Base-by-base conservation (phyloP, 2,888 invertebrate species). In the Pilophorus perplexus region DNA sequence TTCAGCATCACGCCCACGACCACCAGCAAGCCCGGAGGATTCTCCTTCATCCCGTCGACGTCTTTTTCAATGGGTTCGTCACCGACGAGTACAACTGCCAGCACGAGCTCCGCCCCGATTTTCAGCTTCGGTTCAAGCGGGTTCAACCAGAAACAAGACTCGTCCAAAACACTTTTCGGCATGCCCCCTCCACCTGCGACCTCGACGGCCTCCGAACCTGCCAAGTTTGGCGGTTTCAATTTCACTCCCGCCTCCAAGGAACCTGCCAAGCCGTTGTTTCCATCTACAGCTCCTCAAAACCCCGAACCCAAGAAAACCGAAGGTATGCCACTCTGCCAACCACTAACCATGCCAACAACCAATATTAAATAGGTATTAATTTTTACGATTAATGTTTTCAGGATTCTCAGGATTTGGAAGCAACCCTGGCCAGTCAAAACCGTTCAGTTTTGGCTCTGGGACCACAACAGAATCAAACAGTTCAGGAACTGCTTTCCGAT, bases 1-100 rank as follows among this genome's bases (percentile, higher is more conserved):
- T 18, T 14, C 57, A 23, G 12, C 40, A 3, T 23, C 44, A n/a
- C n/a, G n/a, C n/a, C n/a, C n/a, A n/a, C n/a, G n/a, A n/a, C n/a
- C n/a, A n/a, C n/a, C n/a, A n/a, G n/a, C n/a, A 60, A 60, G 16
- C 60, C 60, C 2, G 60, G 60, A 3, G 60, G 60, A n/a, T 60
- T 60, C 16, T 23, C 60, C 22, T 60, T 60, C 25, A 44, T 27
- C 3, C 44, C 44, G 5, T 60, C 60, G 5, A 16, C 33, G 1
- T 33, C 18, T 5, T 54, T 33, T 16, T 16, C 16, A 16, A 33
- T 54, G 16, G 48, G 48, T 1, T 50, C 48, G 6, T 3, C 52
- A 18, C 1, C 28, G 8, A 50, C 48, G n/a, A 12, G 23, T 12
- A 5, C 48, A 50, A 25, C 12, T 5, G 14, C n/a, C 2, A 3